Conservation (phyloP, 1,140 invertebrate genomes). For the Aphidius gifuensis region DNA sequence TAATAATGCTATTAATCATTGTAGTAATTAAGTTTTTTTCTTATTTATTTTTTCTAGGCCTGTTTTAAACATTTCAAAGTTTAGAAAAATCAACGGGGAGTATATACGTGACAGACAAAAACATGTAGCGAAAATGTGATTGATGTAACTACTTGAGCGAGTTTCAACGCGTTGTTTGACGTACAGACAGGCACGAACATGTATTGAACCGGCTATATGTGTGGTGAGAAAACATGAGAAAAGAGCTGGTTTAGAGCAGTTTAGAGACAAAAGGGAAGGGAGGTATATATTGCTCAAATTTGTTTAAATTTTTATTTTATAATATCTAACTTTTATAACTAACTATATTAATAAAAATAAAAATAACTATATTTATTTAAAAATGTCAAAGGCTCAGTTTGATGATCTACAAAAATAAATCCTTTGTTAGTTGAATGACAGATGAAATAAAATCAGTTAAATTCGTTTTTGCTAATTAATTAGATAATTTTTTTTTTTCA, state of each 20-base stretch:
- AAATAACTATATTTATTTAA: background rate
- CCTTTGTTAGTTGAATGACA: too few relatives aligned
- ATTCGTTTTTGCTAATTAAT: too few relatives aligned
- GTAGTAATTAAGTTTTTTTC: background rate
- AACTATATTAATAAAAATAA: background rate
- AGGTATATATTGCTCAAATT: background rate
- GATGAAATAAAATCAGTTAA: too few relatives aligned
- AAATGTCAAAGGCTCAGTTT: too few relatives aligned
- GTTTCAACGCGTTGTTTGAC: constrained; percentile 7
- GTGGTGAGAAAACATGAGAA: background rate
- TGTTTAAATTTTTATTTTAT: constrained; percentile 1
- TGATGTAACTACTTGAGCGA: constrained; percentile 18
- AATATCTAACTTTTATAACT: background rate
- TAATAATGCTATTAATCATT: background rate
- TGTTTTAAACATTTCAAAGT: too few relatives aligned
- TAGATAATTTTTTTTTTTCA: too few relatives aligned
- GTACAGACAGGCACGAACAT: background rate
- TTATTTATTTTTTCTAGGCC: background rate
- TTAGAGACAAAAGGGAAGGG: background rate
- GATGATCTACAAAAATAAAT: too few relatives aligned
- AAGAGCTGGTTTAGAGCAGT: background rate
- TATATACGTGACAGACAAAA: background rate
- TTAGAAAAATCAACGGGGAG: too few relatives aligned
- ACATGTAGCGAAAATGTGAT: constrained; percentile 9
- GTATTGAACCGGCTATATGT: background rate